These are phyloP conservation scores for Pseudochirops corinnae DNA, from an alignment of 2,797 vertebrate genomes.

Conservation along the genomic window DNA sequence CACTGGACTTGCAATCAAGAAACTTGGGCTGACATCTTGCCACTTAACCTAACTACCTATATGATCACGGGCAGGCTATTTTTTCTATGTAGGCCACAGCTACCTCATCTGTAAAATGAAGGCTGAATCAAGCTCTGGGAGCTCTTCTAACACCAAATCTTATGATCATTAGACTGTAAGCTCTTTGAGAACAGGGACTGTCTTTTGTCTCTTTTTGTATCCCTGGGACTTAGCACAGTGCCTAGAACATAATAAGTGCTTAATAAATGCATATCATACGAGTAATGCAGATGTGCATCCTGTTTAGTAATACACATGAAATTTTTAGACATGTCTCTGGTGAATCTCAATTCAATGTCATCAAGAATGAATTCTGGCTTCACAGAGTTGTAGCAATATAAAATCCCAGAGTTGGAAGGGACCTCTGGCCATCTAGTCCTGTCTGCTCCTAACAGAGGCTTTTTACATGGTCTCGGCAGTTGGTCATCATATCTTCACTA, in stretches of 20 bases:
- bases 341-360: neutral
- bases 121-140: neutral
- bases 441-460: rapidly evolving
- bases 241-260: neutral
- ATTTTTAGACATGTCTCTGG: neutral
- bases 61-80: neutral
- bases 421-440: neutral
- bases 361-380: neutral
- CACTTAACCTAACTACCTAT: neutral
- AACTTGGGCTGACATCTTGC: neutral
- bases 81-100: neutral
- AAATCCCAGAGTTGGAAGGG: neutral
- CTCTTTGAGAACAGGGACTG: neutral
- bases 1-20: neutral
- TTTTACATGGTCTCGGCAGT: neutral
- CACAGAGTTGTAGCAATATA: neutral
- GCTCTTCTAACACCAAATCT: neutral
- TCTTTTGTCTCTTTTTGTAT: neutral
- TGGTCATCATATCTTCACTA: neutral
- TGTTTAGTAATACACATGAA: neutral
- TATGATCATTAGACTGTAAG: neutral
- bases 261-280: neutral
- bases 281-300: neutral
- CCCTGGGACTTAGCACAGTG: neutral
- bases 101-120: neutral